Evolutionary conservation across 2,888 invertebrate species (phyloP).

Genomic region (Drosophila peninsularis): DNA sequence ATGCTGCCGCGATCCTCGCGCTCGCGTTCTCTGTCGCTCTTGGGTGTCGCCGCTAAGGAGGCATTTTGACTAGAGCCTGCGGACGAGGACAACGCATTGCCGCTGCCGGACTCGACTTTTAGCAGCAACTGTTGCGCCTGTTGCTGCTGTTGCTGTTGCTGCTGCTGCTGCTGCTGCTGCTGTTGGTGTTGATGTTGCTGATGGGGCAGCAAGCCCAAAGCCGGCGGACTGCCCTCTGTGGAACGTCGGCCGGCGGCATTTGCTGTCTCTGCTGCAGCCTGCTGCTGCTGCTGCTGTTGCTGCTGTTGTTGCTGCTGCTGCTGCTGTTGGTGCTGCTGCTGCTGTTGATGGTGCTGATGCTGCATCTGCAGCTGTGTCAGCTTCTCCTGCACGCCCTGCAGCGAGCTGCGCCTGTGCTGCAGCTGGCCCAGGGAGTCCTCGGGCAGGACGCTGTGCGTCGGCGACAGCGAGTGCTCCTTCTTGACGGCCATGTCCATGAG

Average conservation of each 20-base stretch:
- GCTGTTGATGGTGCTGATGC: constrained; percentile 76
- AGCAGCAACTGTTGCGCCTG: constrained; percentile 45
- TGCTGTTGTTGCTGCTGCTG: constrained; percentile 62
- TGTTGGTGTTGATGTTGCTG: constrained; percentile 41
- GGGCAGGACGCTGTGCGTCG: constrained; percentile 65
- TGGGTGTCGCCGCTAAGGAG: constrained; percentile 79
- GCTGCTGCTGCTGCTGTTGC: constrained; percentile 50
- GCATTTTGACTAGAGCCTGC: constrained; percentile 79
- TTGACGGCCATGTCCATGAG: constrained; percentile 82
- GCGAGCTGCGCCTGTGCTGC: constrained; percentile 71
- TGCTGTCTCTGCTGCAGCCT: constrained; percentile 28
- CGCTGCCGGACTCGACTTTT: constrained; percentile 56
- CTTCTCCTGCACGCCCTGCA: constrained; percentile 83
- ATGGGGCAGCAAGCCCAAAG: constrained; percentile 38
- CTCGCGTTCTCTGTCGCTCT: constrained; percentile 65
- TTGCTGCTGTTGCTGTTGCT: constrained; percentile 38
- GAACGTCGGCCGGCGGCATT: constrained; percentile 62
- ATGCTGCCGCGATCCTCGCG: constrained; percentile 79
- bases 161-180: constrained; percentile 40
- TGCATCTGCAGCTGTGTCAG: constrained; percentile 81
- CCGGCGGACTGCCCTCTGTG: constrained; percentile 65
- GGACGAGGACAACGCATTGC: constrained; percentile 65
- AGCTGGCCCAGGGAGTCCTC: constrained; percentile 61
- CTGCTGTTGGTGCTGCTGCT: constrained; percentile 76
- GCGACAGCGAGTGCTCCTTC: constrained; percentile 83